These are phyloP conservation scores for Epiblema foenella DNA, from an alignment of 2,888 invertebrate genomes.

Conservation along the genomic window DNA sequence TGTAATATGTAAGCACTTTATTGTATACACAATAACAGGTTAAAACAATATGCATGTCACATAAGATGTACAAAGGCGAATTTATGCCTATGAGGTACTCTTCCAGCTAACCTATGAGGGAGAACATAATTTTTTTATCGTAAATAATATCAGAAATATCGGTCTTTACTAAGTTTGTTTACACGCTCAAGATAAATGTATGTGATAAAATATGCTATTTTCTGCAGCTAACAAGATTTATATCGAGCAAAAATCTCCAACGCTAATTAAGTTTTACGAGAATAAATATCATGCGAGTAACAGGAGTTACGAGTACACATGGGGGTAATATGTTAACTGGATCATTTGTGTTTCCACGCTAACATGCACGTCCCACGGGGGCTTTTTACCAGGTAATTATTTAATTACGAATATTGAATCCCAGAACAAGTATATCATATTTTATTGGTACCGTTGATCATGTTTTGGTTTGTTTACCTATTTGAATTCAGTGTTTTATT, in stretches of 20 bases:
- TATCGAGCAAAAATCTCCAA: constrained; percentile 17
- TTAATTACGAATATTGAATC: constrained; percentile 29
- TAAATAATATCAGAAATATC: not conserved
- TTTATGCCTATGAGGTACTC: too few relatives aligned
- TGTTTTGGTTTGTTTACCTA: not conserved
- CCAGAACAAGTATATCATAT: constrained; percentile 1
- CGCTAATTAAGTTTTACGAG: constrained; percentile 23
- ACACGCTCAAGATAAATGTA: constrained; percentile 4
- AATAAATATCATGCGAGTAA: constrained; percentile 19
- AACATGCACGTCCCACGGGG: constrained; percentile 25
- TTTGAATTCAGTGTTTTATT: not conserved
- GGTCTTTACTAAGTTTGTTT: not conserved
- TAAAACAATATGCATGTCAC: too few relatives aligned
- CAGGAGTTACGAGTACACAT: constrained; percentile 22
- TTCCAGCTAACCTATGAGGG: too few relatives aligned
- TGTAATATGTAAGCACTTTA: too few relatives aligned
- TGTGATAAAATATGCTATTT: not conserved
- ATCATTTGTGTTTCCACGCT: constrained; percentile 30
- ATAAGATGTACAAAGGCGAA: too few relatives aligned
- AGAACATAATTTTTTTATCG: too few relatives aligned
- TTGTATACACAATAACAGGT: too few relatives aligned
- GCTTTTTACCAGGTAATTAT: constrained; percentile 19
- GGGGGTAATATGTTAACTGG: constrained; percentile 24
- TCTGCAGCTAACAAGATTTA: constrained; percentile 24
- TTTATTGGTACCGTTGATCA: not conserved